These are phyloP conservation scores for Florisuga fusca DNA, from an alignment of 2,797 vertebrate species.

Conservation along the genomic window DNA sequence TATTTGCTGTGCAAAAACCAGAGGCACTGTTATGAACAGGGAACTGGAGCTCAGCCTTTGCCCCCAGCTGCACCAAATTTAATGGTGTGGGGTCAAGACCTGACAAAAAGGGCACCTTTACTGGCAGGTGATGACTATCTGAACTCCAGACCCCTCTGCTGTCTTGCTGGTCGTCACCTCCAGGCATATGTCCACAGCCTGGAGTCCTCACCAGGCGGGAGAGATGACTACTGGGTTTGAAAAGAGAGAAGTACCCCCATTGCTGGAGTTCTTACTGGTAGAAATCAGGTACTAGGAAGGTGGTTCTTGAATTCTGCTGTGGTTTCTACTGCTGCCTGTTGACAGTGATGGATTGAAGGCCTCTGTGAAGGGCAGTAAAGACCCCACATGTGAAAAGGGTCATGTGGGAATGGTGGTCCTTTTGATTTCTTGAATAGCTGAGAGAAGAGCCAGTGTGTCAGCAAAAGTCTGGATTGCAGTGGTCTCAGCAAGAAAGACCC, in stretches of 20 bases:
- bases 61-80: neutral
- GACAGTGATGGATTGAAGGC: neutral
- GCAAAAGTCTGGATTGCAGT: neutral
- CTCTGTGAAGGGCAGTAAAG: neutral
- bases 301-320: neutral
- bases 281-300: neutral
- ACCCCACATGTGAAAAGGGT: neutral
- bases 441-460: neutral
- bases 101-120: neutral
- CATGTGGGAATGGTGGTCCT: neutral
- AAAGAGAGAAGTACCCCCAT: neutral
- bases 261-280: neutral
- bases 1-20: neutral
- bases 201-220: neutral
- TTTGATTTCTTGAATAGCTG: neutral
- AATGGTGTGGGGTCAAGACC: neutral
- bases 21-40: neutral
- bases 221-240: neutral
- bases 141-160: neutral
- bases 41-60: neutral
- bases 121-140: neutral
- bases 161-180: neutral
- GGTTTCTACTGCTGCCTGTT: neutral
- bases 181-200: fast-evolving
- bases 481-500: neutral